These are phyloP conservation scores for Chaenodraco wilsoni DNA, from an alignment of 2,797 vertebrate genomes.

Conservation along the genomic window DNA sequence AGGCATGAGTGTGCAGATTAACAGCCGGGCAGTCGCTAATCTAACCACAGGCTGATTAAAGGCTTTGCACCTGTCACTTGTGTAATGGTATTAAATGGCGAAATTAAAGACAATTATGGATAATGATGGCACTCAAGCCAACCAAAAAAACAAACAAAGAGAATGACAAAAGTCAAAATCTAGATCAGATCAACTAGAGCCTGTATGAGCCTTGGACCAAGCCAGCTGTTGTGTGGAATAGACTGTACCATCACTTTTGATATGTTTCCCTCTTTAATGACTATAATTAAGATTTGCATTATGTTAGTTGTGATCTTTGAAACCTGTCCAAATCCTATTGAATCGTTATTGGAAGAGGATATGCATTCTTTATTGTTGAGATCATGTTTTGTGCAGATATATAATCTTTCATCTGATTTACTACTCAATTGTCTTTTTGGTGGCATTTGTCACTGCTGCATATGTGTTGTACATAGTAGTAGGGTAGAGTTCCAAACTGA, in stretches of 20 bases:
- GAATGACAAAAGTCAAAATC: slow-evolving; percentile 25
- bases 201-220: slow-evolving; percentile 11
- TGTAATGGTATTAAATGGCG: slow-evolving; percentile 78
- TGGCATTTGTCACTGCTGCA: slow-evolving; percentile 29
- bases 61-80: slow-evolving; percentile 81
- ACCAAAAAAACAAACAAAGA: slow-evolving; percentile 26
- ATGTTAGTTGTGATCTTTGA: not conserved
- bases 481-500: slow-evolving; percentile 32
- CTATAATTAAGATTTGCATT: not conserved
- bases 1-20: slow-evolving; percentile 68
- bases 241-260: not conserved
- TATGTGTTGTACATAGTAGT: slow-evolving; percentile 44
- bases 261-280: no score
- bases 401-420: not conserved
- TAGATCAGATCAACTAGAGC: slow-evolving; percentile 24
- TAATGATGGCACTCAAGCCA: slow-evolving; percentile 61
- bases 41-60: slow-evolving; percentile 77
- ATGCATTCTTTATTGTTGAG: not conserved
- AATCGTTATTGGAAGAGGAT: not conserved
- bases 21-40: slow-evolving; percentile 51
- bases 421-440: not conserved
- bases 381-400: not conserved
- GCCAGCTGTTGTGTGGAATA: slow-evolving; percentile 54
- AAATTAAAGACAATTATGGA: slow-evolving; percentile 78
- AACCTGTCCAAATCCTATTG: not conserved